These are phyloP conservation scores for Scomberomorus guttatus DNA, from an alignment of 2,797 vertebrate genomes.

Conservation along the genomic window DNA sequence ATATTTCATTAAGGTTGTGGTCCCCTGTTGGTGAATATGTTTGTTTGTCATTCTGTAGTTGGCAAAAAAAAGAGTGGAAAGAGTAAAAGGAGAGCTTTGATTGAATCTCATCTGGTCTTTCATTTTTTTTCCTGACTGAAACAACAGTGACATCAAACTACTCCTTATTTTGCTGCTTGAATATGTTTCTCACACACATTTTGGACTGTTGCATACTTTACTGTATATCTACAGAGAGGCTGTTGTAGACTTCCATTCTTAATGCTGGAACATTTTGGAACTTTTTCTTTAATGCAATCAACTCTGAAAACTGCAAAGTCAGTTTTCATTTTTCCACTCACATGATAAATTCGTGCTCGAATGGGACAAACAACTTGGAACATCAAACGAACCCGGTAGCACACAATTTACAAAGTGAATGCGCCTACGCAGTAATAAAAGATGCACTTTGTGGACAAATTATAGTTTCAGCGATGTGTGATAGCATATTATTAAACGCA, in stretches of 20 bases:
- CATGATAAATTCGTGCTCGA: slow-evolving; percentile 13
- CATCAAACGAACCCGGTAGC: slow-evolving; percentile 9
- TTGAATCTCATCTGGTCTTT: slow-evolving; percentile 11
- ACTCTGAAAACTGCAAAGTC: slow-evolving; percentile 1
- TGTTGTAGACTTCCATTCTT: not conserved
- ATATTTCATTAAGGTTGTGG: slow-evolving; percentile 24
- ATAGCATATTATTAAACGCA: slow-evolving; percentile 57
- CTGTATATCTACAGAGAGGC: slow-evolving; percentile 1
- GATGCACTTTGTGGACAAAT: slow-evolving; percentile 46
- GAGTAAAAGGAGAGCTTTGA: slow-evolving; percentile 11
- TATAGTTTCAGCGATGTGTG: slow-evolving; percentile 40
- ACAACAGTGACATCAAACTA: not conserved
- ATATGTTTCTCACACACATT: not conserved
- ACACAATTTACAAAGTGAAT: slow-evolving; percentile 27
- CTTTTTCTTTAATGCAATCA: not conserved
- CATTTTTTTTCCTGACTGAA: not conserved
- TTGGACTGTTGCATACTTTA: not conserved
- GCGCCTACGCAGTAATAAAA: slow-evolving; percentile 22
- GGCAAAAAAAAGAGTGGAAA: slow-evolving; percentile 24
- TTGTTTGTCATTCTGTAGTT: slow-evolving; percentile 12
- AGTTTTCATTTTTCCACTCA: slow-evolving; percentile 18
- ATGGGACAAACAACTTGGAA: slow-evolving; percentile 6
- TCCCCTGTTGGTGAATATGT: slow-evolving; percentile 17
- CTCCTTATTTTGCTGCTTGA: not conserved
- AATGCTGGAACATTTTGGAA: slow-evolving; percentile 3